These are phyloP conservation scores for Calephelis virginiensis DNA, from an alignment of 1,140 invertebrate species.

Conservation along the genomic window DNA sequence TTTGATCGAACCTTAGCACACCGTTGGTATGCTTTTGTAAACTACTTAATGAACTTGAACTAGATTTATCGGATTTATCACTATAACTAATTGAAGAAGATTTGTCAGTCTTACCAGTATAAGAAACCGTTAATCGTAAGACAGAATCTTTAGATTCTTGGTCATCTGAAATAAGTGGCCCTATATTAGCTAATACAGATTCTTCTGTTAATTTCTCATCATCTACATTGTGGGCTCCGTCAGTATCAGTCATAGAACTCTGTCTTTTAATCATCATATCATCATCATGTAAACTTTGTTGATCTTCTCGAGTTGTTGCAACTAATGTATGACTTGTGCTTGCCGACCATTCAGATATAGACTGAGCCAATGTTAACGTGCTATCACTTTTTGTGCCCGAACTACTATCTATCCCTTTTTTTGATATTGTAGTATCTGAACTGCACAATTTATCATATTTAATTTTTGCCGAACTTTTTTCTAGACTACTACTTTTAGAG, in stretches of 20 bases:
- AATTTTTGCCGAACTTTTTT: slow-evolving; percentile 74
- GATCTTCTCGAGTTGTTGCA: slow-evolving; percentile 74
- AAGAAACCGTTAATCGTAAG: slow-evolving; percentile 55
- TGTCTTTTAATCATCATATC: slow-evolving; percentile 54
- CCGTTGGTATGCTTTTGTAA: slow-evolving; percentile 68
- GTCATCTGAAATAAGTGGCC: slow-evolving; percentile 34
- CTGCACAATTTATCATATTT: slow-evolving; percentile 81
- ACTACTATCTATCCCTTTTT: slow-evolving; percentile 72
- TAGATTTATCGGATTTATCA: slow-evolving; percentile 77
- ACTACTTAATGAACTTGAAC: slow-evolving; percentile 75
- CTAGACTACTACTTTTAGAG: slow-evolving; percentile 74
- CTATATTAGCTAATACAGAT: slow-evolving; percentile 17
- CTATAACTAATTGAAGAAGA: slow-evolving; percentile 72
- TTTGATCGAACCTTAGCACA: slow-evolving; percentile 64
- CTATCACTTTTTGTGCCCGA: slow-evolving; percentile 82
- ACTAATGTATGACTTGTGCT: slow-evolving; percentile 81
- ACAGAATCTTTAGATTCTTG: slow-evolving; percentile 49
- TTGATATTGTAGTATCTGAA: slow-evolving; percentile 78
- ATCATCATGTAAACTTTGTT: slow-evolving; percentile 40
- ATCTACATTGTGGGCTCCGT: slow-evolving; percentile 33
- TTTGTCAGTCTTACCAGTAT: slow-evolving; percentile 58
- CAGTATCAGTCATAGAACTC: slow-evolving; percentile 47
- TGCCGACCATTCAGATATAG: slow-evolving; percentile 81
- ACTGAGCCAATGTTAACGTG: slow-evolving; percentile 80
- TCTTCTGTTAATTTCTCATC: slow-evolving; percentile 30